phyloP scores from a whole-genome alignment of 2,113 vertebrate genomes.

The Otus sunia region DNA sequence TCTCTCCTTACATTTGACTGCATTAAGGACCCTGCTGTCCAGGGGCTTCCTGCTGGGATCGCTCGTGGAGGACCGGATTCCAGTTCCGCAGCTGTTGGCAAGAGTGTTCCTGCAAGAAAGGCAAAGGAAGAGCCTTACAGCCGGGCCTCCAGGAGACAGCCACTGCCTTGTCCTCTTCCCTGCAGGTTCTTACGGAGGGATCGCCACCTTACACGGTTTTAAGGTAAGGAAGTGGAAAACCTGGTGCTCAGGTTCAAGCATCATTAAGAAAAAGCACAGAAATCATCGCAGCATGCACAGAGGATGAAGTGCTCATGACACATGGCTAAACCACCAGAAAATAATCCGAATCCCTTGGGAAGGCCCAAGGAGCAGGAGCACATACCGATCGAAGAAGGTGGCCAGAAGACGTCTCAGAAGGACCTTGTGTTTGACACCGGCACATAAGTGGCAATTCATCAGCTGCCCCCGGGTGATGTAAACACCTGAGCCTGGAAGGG shows the following conservation, averaged over 20 bases:
- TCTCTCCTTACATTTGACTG: conserved; percentile 89
- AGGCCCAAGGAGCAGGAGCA: background rate
- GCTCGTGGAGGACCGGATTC: conserved; percentile 94
- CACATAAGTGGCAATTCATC: conserved; percentile 97
- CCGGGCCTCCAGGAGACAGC: background rate
- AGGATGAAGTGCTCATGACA: fast-evolving
- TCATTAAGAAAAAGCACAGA: fast-evolving
- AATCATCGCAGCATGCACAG: fast-evolving
- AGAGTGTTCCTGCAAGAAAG: conserved; percentile 85
- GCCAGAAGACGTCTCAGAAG: conserved; percentile 90
- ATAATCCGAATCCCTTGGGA: fast-evolving
- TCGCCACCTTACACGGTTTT: fast-evolving
- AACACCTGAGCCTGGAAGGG: conserved; percentile 84
- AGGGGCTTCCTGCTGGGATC: conserved; percentile 93
- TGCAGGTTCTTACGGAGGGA: fast-evolving
- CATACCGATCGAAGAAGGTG: conserved; percentile 95
- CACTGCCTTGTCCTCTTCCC: background rate
- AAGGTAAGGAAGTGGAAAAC: background rate
- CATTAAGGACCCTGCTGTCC: conserved; percentile 94
- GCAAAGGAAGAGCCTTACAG: background rate
- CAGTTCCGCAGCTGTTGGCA: conserved; percentile 95
- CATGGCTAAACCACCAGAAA: fast-evolving
- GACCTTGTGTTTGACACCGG: conserved; percentile 95
- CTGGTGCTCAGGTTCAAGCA: fast-evolving
- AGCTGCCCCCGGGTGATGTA: conserved; percentile 96